These are phyloP conservation scores for Pristiophorus japonicus DNA, from an alignment of 2,113 vertebrate genomes.

Conservation along the genomic window DNA sequence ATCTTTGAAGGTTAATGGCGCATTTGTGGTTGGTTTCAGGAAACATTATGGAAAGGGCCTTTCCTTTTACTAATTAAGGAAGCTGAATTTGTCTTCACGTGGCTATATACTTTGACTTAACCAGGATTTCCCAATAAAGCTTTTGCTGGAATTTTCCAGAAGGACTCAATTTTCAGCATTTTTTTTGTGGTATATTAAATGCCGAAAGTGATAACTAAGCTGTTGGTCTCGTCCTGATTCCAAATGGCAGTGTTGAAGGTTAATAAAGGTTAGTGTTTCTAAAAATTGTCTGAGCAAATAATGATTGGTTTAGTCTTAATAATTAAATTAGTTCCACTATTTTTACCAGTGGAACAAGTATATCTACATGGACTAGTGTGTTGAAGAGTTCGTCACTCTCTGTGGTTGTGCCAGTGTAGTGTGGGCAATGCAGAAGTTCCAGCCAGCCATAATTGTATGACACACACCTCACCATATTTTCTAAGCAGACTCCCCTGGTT, in stretches of 20 bases:
- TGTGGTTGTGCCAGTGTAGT: too few relatives aligned
- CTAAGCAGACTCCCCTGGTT: too few relatives aligned
- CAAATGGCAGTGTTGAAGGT: neutral
- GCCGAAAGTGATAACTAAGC: neutral
- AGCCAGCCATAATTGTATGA: too few relatives aligned
- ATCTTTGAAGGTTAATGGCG: neutral
- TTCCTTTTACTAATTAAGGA: neutral
- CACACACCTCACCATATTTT: too few relatives aligned
- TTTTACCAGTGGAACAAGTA: too few relatives aligned
- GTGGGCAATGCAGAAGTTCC: too few relatives aligned
- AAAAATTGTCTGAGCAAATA: neutral
- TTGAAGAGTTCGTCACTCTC: too few relatives aligned
- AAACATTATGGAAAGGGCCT: neutral
- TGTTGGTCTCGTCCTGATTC: neutral
- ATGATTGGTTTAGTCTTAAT: neutral
- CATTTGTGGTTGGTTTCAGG: neutral
- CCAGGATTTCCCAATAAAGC: neutral
- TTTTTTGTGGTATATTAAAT: neutral
- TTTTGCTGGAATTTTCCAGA: neutral
- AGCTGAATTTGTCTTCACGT: conserved; percentile 7
- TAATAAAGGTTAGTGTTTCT: neutral
- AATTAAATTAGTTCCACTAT: too few relatives aligned
- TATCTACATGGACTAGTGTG: too few relatives aligned
- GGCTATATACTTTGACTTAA: neutral
- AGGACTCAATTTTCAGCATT: neutral